Base-by-base conservation (phyloP, 2,113 vertebrate species). In the Choloepus hoffmanni region DNA sequence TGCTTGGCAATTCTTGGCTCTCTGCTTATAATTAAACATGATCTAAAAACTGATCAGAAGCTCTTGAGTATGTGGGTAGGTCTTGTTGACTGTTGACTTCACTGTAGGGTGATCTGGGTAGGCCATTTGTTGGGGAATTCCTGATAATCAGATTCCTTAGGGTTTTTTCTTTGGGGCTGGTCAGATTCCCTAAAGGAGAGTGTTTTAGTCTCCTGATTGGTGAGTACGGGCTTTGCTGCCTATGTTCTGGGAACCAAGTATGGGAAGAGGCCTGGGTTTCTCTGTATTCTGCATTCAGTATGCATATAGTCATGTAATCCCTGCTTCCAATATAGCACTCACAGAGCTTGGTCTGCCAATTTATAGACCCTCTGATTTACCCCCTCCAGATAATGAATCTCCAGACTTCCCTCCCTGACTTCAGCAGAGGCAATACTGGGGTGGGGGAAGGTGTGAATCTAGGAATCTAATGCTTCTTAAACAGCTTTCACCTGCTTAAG, bases 81-180 rank as follows among this genome's bases (percentile, higher is more conserved):
- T 2, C n/a, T 85, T 82, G n/a, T 50, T 79, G 53, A 48, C 15
- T 3, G 36, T 85, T 93, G 62, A 82, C 78, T 82, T 95, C 24
- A 30, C 21, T 28, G 48, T 76, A 3, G 26, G 82, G 7, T 74
- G 58, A 86, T 74, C 72, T 86, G 67, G 36, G 50, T 76, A 26
- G 30, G 60, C 28, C 83, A 53, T 83, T 90, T 87, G 60, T 82
- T 87, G 92, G 68, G 76, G 50, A 94, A 94, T 94, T 96, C 82
- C 87, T 83, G 76, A 8, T 74, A 33, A 72, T 93, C 40, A 83
- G 60, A 76, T 15, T 91, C 28, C 87, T 76, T 36, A 87, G 76
- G 18, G 77, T 60, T 60, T 76, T 96, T 84, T 40, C 82, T 94
- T 60, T 91, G 90, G 82, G 12, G 11, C 70, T 70, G 21, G n/a